phyloP scores from a whole-genome alignment of 37 sponge, comb jelly and placozoan species.

The Cliona cf. orientalis region DNA sequence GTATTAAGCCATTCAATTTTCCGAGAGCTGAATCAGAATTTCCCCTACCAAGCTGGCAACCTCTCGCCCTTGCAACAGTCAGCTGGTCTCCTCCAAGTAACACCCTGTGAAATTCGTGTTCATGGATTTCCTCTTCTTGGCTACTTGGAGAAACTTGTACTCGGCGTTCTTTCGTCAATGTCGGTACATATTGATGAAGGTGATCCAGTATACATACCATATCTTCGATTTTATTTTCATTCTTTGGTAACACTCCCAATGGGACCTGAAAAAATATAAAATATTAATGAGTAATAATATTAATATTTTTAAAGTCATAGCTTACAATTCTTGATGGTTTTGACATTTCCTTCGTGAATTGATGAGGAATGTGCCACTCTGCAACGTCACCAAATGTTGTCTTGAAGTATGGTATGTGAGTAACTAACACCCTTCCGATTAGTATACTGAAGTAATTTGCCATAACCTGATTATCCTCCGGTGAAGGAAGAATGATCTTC shows the following conservation, averaged over 20 bases:
- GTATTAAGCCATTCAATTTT: slow-evolving; percentile 27
- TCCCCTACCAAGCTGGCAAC: neutral
- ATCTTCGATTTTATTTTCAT: slow-evolving; percentile 51
- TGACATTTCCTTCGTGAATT: slow-evolving; percentile 27
- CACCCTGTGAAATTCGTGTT: slow-evolving; percentile 15
- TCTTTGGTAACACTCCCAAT: slow-evolving; percentile 30
- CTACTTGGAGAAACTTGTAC: neutral
- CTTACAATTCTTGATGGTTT: slow-evolving; percentile 39
- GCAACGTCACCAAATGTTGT: neutral
- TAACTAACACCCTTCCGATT: neutral
- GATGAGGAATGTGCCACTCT: slow-evolving; percentile 29
- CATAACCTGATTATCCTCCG: neutral
- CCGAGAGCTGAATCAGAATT: neutral
- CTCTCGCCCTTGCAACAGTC: slow-evolving; percentile 44
- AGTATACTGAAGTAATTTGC: neutral
- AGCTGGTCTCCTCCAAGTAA: slow-evolving; percentile 53
- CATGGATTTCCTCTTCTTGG: neutral
- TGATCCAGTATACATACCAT: slow-evolving; percentile 51
- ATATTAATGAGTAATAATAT: neutral
- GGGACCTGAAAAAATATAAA: slow-evolving; percentile 30
- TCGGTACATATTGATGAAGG: slow-evolving; percentile 40
- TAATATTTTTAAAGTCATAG: neutral
- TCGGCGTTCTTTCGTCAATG: neutral
- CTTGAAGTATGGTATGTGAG: neutral
- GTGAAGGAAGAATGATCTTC: neutral